phyloP scores from a whole-genome alignment of 2,797 vertebrate genomes.

The Labroides dimidiatus region DNA sequence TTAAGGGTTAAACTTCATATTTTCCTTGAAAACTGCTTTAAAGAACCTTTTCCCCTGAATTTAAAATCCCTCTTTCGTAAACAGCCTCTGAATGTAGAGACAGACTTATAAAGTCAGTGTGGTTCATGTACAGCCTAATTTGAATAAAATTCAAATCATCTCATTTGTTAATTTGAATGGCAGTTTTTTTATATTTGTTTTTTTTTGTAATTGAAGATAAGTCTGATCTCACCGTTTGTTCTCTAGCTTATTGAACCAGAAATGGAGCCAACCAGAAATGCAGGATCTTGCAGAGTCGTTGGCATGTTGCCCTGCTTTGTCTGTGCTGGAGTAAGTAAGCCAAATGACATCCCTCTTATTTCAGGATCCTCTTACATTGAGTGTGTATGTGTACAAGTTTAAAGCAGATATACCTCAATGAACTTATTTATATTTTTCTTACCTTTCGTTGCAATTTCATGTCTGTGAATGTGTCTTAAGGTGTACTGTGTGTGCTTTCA shows the following conservation, averaged over 20 bases:
- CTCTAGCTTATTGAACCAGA: slow-evolving; percentile 71
- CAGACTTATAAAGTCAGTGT: neutral
- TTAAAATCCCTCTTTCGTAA: neutral
- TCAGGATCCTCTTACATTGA: neutral
- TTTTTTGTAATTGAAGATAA: too few species aligned
- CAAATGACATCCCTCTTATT: neutral
- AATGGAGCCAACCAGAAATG: slow-evolving; percentile 65
- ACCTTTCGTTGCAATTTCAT: neutral
- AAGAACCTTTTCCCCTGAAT: neutral
- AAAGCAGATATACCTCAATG: neutral
- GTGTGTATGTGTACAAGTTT: slow-evolving; percentile 1
- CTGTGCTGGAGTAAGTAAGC: slow-evolving; percentile 87
- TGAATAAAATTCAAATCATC: neutral
- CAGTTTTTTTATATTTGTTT: neutral
- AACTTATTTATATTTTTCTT: neutral
- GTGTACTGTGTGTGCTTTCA: slow-evolving; percentile 13
- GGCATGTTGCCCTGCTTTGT: slow-evolving; percentile 67
- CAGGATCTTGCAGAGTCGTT: slow-evolving; percentile 75
- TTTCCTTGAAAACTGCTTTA: slow-evolving; percentile 1
- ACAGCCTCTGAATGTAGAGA: neutral
- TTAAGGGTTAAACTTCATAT: slow-evolving; percentile 32
- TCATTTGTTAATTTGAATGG: neutral
- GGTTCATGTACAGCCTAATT: neutral
- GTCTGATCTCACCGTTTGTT: neutral
- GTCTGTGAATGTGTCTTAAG: neutral